phyloP scores from a whole-genome alignment of 2,888 invertebrate genomes.

The Bruchidius siliquastri region DNA sequence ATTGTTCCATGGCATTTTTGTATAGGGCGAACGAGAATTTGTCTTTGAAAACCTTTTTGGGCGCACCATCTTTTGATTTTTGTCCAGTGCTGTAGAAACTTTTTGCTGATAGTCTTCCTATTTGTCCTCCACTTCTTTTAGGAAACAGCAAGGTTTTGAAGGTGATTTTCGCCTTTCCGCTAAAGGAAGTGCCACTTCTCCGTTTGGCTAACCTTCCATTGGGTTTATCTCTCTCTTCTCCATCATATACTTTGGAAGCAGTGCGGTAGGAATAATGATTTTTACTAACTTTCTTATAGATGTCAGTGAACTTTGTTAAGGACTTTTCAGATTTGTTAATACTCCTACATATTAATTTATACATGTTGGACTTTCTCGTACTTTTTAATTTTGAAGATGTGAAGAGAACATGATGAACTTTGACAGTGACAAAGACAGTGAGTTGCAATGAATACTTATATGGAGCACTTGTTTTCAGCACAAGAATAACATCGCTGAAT shows the following conservation, averaged over 20 bases:
- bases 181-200: not conserved
- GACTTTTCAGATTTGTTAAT: constrained; percentile 22
- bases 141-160: constrained; percentile 2
- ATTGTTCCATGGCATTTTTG: constrained; percentile 13
- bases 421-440: constrained; percentile 12
- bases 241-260: constrained; percentile 4
- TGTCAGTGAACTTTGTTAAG: constrained; percentile 15
- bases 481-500: not conserved
- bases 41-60: constrained; percentile 13
- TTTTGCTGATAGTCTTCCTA: constrained; percentile 3
- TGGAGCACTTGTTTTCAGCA: not conserved
- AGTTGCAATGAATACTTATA: not conserved
- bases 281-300: constrained; percentile 19
- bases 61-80: not conserved
- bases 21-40: constrained; percentile 12
- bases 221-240: not conserved
- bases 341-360: constrained; percentile 24
- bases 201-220: not conserved
- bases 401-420: constrained; percentile 22
- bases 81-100: constrained; percentile 8
- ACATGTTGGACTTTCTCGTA: constrained; percentile 23
- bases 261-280: constrained; percentile 2
- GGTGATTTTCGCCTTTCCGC: not conserved
- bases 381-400: constrained; percentile 27
- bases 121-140: not conserved